Evolutionary conservation across 2,888 invertebrate genomes (phyloP).

Genomic region (Zaprionus bogoriensis): DNA sequence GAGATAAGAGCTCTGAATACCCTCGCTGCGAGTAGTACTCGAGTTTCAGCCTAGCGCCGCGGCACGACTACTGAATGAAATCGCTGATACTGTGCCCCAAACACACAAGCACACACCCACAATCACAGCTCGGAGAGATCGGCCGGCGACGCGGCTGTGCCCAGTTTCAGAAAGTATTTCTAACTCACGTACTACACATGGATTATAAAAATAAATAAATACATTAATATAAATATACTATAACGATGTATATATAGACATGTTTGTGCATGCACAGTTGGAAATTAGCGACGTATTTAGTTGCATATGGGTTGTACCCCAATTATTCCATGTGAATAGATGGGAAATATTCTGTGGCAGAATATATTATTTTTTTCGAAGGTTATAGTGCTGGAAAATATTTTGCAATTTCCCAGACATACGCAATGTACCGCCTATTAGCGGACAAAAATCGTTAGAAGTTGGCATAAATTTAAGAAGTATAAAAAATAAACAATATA

Average conservation of each 20-base stretch:
- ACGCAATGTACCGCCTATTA: too few species aligned
- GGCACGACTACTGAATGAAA: constrained; percentile 28
- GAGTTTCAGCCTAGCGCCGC: constrained; percentile 9
- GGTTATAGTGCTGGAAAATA: too few species aligned
- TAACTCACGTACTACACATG: neutral
- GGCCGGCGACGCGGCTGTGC: constrained; percentile 3
- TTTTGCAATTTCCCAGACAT: too few species aligned
- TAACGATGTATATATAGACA: neutral
- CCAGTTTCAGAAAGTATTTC: constrained; percentile 5
- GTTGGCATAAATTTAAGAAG: too few species aligned
- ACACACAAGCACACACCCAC: neutral
- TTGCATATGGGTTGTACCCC: too few species aligned
- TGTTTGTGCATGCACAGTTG: neutral
- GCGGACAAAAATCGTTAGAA: too few species aligned
- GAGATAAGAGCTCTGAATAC: constrained; percentile 14
- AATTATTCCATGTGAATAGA: too few species aligned
- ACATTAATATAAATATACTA: neutral
- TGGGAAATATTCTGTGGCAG: too few species aligned
- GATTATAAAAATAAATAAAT: neutral
- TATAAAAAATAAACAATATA: too few species aligned
- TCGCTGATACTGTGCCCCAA: constrained; percentile 4
- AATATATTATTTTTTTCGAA: too few species aligned
- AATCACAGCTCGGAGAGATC: neutral
- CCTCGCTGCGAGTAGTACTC: neutral
- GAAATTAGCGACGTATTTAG: neutral